Conservation (phyloP, 2,888 invertebrate genomes). For the Drosophila dives region DNA sequence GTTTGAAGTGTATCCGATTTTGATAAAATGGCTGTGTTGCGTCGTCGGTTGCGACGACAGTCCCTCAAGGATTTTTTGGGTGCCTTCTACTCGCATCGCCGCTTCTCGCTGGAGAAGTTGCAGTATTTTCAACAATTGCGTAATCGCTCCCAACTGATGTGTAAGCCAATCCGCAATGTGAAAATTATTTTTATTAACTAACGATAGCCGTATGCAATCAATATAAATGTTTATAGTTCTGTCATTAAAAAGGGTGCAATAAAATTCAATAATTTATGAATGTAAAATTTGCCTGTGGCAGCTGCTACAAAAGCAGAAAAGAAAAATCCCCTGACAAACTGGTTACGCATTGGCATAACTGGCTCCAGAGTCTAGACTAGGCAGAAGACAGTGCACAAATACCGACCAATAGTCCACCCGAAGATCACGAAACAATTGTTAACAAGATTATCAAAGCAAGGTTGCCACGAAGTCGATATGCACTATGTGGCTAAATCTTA, state of each 20-base stretch:
- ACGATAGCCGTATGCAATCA: slow-evolving; percentile 1
- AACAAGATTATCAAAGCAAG: slow-evolving; percentile 29
- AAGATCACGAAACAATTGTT: slow-evolving; percentile 19
- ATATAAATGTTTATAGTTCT: background rate
- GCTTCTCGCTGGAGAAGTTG: slow-evolving; percentile 67
- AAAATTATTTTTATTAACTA: slow-evolving; percentile 15
- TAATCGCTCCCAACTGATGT: slow-evolving; percentile 58
- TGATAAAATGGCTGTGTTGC: slow-evolving; percentile 61
- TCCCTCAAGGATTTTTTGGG: slow-evolving; percentile 71
- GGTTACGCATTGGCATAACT: slow-evolving; percentile 37
- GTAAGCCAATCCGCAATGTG: slow-evolving; percentile 50
- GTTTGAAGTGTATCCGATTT: background rate
- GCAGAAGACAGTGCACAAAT: slow-evolving; percentile 24
- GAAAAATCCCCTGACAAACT: slow-evolving; percentile 52
- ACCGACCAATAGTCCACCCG: slow-evolving; percentile 46
- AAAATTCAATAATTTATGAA: slow-evolving; percentile 9
- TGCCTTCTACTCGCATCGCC: slow-evolving; percentile 57
- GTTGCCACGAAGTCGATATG: slow-evolving; percentile 50
- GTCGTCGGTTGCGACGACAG: slow-evolving; percentile 66
- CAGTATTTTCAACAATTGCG: slow-evolving; percentile 55
- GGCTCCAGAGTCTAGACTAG: slow-evolving; percentile 27
- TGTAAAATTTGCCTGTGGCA: slow-evolving; percentile 21
- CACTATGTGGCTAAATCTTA: slow-evolving; percentile 38
- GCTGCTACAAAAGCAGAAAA: slow-evolving; percentile 26
- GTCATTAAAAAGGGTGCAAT: slow-evolving; percentile 21